Conservation (phyloP, 2,797 vertebrate genomes). For the Leuciscus waleckii region DNA sequence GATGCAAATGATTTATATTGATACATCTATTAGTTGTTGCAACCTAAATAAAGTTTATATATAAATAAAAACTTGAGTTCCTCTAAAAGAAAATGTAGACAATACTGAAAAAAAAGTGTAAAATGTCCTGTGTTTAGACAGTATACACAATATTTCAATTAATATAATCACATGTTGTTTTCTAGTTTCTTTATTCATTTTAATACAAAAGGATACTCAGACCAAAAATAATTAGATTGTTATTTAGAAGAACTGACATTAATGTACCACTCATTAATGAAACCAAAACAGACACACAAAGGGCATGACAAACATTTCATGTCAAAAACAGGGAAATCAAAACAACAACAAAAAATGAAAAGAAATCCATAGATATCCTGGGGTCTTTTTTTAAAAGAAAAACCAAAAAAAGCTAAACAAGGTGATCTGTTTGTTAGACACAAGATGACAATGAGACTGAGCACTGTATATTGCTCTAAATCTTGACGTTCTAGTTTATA, state of each 20-base stretch:
- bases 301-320: conserved; percentile 59
- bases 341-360: conserved; percentile 49
- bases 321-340: conserved; percentile 32
- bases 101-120: not conserved
- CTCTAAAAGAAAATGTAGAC: not conserved
- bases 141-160: not conserved
- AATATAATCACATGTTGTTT: conserved; percentile 52
- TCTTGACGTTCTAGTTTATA: conserved; percentile 30
- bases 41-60: not conserved
- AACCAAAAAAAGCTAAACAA: conserved; percentile 29
- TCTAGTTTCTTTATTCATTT: conserved; percentile 72
- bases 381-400: conserved; percentile 46
- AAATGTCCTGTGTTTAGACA: not conserved
- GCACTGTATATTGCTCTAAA: conserved; percentile 12
- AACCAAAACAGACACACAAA: conserved; percentile 65
- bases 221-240: conserved; percentile 73
- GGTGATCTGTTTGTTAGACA: conserved; percentile 48
- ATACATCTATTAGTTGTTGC: not conserved
- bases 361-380: conserved; percentile 28
- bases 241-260: conserved; percentile 71
- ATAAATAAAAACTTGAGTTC: not conserved
- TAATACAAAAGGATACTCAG: conserved; percentile 75
- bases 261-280: conserved; percentile 67
- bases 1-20: not conserved
- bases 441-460: conserved; percentile 15